These are phyloP conservation scores for Acronicta aceris DNA, from an alignment of 2,888 invertebrate species.

Conservation along the genomic window DNA sequence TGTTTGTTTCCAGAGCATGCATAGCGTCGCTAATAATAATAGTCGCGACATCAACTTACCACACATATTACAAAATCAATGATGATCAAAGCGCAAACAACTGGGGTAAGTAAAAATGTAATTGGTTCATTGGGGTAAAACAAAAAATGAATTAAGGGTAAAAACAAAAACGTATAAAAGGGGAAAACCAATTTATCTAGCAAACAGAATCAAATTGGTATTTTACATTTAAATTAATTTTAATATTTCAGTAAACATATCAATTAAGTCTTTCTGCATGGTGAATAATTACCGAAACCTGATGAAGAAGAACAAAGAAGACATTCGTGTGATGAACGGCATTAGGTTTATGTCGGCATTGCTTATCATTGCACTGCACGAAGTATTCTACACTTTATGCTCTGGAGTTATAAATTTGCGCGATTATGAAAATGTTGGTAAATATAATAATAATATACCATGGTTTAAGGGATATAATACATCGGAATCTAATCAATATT, in stretches of 20 bases:
- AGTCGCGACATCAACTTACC: conserved; percentile 22
- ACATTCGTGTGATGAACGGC: conserved; percentile 60
- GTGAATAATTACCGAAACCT: conserved; percentile 53
- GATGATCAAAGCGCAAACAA: not conserved
- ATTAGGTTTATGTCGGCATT: conserved; percentile 52
- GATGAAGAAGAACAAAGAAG: conserved; percentile 46
- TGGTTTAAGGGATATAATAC: too few relatives aligned
- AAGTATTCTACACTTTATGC: conserved; percentile 14
- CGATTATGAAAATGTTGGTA: conserved; percentile 53
- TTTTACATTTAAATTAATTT: too few relatives aligned
- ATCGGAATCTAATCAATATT: not conserved
- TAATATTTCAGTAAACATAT: conserved; percentile 30
- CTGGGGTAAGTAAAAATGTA: not conserved
- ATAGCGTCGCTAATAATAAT: conserved; percentile 3
- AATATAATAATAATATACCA: too few relatives aligned
- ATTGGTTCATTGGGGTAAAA: too few relatives aligned
- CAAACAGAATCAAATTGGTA: too few relatives aligned
- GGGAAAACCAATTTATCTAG: too few relatives aligned
- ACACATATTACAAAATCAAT: conserved; percentile 6
- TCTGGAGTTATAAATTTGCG: conserved; percentile 43
- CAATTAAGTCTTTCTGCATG: conserved; percentile 57
- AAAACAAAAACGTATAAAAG: too few relatives aligned
- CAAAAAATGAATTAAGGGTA: too few relatives aligned
- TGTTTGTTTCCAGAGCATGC: conserved; percentile 11
- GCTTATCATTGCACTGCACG: conserved; percentile 38